Conservation (phyloP, 2,888 invertebrate species). For the Heliconius charithonia region DNA sequence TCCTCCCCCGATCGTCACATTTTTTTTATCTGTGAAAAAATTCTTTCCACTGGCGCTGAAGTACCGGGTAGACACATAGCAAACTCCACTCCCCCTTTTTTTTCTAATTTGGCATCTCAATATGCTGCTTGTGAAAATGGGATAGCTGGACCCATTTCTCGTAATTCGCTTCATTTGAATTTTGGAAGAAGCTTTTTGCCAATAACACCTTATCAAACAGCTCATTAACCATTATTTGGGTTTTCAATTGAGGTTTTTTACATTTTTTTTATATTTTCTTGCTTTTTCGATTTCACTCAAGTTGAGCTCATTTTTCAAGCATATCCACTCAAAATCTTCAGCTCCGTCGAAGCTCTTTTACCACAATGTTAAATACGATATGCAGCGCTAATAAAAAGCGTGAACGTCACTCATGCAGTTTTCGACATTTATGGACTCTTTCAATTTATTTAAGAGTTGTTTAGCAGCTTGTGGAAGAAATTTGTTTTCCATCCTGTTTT, state of each 20-base stretch:
- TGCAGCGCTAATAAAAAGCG: slow-evolving; percentile 38
- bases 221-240: slow-evolving; percentile 35
- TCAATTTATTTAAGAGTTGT: slow-evolving; percentile 41
- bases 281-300: slow-evolving; percentile 37
- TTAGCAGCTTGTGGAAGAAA: slow-evolving; percentile 34
- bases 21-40: too few species aligned
- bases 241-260: slow-evolving; percentile 35
- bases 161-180: slow-evolving; percentile 32
- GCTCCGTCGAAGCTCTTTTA: slow-evolving; percentile 34
- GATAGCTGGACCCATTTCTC: slow-evolving; percentile 33
- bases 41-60: too few species aligned
- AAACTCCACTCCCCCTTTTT: too few species aligned
- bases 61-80: too few species aligned
- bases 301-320: slow-evolving; percentile 39
- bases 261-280: slow-evolving; percentile 34
- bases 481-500: slow-evolving; percentile 35
- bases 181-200: slow-evolving; percentile 37
- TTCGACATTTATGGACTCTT: slow-evolving; percentile 38
- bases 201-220: slow-evolving; percentile 36
- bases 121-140: too few species aligned
- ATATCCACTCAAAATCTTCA: slow-evolving; percentile 39
- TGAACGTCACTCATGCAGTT: slow-evolving; percentile 31
- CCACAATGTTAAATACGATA: slow-evolving; percentile 37
- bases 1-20: too few species aligned
- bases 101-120: too few species aligned